A percentile compares a stretch with the other conserved stretches of the same genome.
Conservation (phyloP, 2,888 invertebrate species). For the Conomelus anceps region DNA sequence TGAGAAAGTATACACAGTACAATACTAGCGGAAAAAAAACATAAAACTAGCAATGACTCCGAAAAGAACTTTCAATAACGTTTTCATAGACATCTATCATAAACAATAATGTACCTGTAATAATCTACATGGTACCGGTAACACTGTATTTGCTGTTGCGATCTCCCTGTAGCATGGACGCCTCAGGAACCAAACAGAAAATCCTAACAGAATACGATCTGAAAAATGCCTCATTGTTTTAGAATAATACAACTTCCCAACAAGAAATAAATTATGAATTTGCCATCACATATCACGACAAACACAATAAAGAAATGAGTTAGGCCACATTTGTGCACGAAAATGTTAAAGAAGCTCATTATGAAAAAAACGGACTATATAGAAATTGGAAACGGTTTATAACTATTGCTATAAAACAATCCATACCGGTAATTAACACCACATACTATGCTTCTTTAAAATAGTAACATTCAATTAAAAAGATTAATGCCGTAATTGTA, state of each 20-base stretch:
- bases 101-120: too few relatives aligned
- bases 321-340: not conserved
- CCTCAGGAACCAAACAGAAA: not conserved
- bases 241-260: not conserved
- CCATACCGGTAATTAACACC: too few relatives aligned
- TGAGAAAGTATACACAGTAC: too few relatives aligned
- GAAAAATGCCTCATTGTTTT: not conserved
- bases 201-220: not conserved
- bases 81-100: not conserved
- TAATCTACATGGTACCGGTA: not conserved
- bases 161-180: not conserved
- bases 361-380: not conserved
- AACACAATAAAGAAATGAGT: not conserved
- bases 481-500: too few relatives aligned
- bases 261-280: not conserved
- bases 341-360: not conserved
- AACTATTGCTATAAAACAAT: not conserved
- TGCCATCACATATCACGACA: not conserved
- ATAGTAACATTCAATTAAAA: not conserved
- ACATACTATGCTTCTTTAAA: too few relatives aligned
- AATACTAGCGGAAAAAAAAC: not conserved
- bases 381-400: not conserved
- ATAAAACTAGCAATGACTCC: not conserved
- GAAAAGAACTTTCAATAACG: too few relatives aligned
- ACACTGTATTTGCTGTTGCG: not conserved